Conservation (phyloP, 2,113 vertebrate species). For the Myotis davidii region DNA sequence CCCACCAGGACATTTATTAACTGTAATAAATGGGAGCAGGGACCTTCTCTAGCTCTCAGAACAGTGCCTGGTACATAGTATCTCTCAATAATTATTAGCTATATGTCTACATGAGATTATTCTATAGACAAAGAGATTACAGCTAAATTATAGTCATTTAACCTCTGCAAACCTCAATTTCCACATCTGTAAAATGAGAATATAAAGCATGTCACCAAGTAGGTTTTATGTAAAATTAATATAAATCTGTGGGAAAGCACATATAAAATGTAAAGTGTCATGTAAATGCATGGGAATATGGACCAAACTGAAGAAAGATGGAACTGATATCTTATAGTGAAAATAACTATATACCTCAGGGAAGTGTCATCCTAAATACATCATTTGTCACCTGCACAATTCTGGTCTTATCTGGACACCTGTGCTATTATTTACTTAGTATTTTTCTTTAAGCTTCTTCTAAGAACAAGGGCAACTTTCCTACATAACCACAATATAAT, state of each 20-base stretch:
- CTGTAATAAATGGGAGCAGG: background rate
- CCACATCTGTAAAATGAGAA: background rate
- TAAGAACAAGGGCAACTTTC: background rate
- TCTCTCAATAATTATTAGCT: background rate
- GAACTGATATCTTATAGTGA: background rate
- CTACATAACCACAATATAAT: background rate
- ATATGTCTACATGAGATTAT: background rate
- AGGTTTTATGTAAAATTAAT: conserved; percentile 4
- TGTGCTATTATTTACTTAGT: background rate
- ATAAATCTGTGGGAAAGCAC: background rate
- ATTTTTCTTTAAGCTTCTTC: background rate
- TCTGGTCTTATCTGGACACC: background rate
- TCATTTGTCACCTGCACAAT: background rate
- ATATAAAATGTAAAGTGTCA: background rate
- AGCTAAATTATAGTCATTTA: background rate
- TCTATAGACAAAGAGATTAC: background rate
- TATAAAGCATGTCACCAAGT: background rate
- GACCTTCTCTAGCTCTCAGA: background rate
- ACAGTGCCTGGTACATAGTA: background rate
- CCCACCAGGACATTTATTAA: background rate
- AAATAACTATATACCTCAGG: background rate
- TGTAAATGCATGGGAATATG: background rate
- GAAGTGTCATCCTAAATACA: background rate
- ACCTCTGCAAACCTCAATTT: background rate
- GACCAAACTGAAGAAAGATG: background rate